Base-by-base conservation (phyloP, 1,140 invertebrate species). In the roundworm (Caenorhabditis elegans) region DNA sequence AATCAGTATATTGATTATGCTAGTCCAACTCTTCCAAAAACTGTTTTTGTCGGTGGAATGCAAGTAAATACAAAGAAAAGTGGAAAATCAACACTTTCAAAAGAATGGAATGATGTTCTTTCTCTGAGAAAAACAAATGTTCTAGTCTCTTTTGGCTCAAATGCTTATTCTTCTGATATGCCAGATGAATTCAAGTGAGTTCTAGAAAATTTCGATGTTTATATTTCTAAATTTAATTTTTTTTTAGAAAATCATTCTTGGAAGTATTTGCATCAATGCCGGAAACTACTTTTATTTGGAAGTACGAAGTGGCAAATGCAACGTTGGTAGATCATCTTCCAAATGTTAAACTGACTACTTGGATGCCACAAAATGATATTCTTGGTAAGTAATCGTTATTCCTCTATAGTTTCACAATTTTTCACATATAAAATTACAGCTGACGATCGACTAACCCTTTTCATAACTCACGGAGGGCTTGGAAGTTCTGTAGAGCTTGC, bases 41-140 rank as follows among this genome's bases (percentile, higher is more conserved):
- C 48, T 1, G 78, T 79, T 17, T 53, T 60, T 15, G n/a, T 79
- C 24, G 78, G 78, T 0, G 86, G 86, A n/a, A 82, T 86, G 80
- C 55, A 55, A 17, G 75, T 77, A 22, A 53, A 83, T 19, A 79
- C 22, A 0, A 51, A 76, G 46, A 81, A 76, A 34, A 55, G 31
- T 13, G 28, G 48, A 47, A 43, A 51, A 39, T 48, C 43, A 28
- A 65, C 34, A 2, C 11, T 77, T 2, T 26, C 43, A 3, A 48
- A 80, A 46, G 60, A 81, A 81, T 84, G 83, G 83, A 43, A 76
- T 34, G 46, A 82, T n/a, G 76, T 84, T 15, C 39, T 84, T 15
- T 28, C 31, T 2, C 13, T 53, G 5, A 22, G 48, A 19, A 34
- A 49, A 48, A 79, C 65, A 24, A 79, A 65, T 26, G 49, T 83